These are phyloP conservation scores for Lamellibrachia satsuma DNA, from an alignment of 2,888 invertebrate genomes.

Conservation along the genomic window DNA sequence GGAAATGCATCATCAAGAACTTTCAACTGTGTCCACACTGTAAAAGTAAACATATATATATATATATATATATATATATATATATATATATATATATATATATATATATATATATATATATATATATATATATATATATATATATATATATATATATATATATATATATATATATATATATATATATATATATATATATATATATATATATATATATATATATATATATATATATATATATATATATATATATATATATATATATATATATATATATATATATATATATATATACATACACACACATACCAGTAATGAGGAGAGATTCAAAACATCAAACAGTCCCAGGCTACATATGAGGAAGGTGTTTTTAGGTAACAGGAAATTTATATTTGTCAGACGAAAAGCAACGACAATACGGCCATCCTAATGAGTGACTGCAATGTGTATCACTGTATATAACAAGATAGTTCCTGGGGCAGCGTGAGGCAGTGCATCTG, in stretches of 20 bases:
- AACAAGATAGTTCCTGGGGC: too few relatives aligned
- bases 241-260: neutral
- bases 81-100: neutral
- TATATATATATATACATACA: neutral
- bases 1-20: too few relatives aligned
- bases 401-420: too few relatives aligned
- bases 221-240: neutral
- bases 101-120: neutral
- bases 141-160: neutral
- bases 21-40: too few relatives aligned
- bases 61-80: neutral
- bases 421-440: too few relatives aligned
- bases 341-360: too few relatives aligned
- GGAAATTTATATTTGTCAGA: too few relatives aligned
- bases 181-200: neutral
- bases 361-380: too few relatives aligned
- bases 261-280: neutral
- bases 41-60: neutral
- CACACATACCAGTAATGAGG: too few relatives aligned
- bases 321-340: too few relatives aligned
- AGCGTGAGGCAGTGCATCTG: too few relatives aligned
- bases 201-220: neutral
- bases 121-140: neutral
- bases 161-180: neutral
- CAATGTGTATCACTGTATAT: too few relatives aligned